Evolutionary conservation across 2,888 invertebrate species (phyloP).

Genomic region (Coleophora deauratella): DNA sequence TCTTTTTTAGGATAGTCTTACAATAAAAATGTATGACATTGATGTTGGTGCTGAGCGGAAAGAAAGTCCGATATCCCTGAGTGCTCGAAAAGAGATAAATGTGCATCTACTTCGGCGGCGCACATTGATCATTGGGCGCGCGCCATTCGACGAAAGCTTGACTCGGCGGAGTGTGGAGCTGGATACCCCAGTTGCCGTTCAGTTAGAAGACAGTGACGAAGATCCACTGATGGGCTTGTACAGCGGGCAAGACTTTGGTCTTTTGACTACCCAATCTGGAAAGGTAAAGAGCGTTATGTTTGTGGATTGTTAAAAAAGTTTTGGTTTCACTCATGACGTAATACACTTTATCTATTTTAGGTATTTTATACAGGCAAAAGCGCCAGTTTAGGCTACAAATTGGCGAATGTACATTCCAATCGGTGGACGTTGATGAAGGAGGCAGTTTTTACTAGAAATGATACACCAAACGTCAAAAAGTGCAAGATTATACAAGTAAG

Average conservation of each 20-base stretch:
- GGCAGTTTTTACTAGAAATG: conserved; percentile 52
- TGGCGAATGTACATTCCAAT: conserved; percentile 63
- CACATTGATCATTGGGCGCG: conserved; percentile 49
- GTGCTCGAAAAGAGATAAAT: conserved; percentile 42
- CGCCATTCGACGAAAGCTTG: conserved; percentile 51
- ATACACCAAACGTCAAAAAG: conserved; percentile 45
- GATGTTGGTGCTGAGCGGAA: conserved; percentile 29
- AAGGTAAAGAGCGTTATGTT: conserved; percentile 70
- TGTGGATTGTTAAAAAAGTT: background rate
- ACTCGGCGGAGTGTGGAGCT: conserved; percentile 43
- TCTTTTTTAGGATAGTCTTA: conserved; percentile 47
- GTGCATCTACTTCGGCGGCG: conserved; percentile 54
- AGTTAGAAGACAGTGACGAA: conserved; percentile 77
- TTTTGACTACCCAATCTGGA: conserved; percentile 88
- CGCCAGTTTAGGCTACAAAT: conserved; percentile 88
- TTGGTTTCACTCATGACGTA: no score
- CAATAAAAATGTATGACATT: conserved; percentile 52
- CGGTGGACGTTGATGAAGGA: conserved; percentile 78
- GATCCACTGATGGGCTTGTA: conserved; percentile 86
- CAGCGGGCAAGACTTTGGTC: conserved; percentile 92
- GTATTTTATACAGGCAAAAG: conserved; percentile 92
- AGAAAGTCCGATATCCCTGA: conserved; percentile 31
- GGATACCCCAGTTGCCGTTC: conserved; percentile 70
- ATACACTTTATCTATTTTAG: conserved; percentile 29
- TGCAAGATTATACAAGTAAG: conserved; percentile 52